Base-by-base conservation (phyloP, 2,113 vertebrate genomes). In the Cyprinodon brontotheroides region DNA sequence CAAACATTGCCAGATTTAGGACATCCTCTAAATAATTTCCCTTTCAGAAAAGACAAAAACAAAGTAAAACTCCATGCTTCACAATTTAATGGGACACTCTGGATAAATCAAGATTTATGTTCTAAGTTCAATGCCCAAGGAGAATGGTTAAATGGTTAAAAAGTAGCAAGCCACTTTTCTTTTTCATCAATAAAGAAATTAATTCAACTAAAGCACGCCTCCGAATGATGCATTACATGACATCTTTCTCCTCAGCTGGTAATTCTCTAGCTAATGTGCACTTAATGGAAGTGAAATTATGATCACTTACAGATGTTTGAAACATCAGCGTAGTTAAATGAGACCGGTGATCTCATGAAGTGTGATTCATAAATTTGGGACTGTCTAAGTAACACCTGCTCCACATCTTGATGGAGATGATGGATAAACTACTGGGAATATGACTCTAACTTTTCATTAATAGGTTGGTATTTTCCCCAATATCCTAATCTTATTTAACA, bases 231-330 rank as follows among this genome's bases (percentile, higher is more conserved):
- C 72, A 83, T 89, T 82, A 70, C 75, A 69, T 66, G 60, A 69
- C 78, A 67, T 73, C 38, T 71, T 43, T 74, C 80, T 15, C 67
- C 73, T 59, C 57, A 65, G 64, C 67, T 60, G 67, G 73, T 57
- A 61, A 72, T 74, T 65, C 77, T 72, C 74, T n/a, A 65, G 72
- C 77, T 89, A 89, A 91, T 82, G 84, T 79, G 74, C 50, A 76
- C 77, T 87, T 89, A 89, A 87, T 85, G 74, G 80, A 79, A 78
- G 79, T 81, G 63, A 81, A 88, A 86, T 87, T 81, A 79, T 78
- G 74, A 82, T 82, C 68, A 63, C 67, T 86, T 82, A 84, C 82
- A 87, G 87, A 82, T 86, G 86, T 88, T 88, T 80, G 74, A 75
- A 69, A 75, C 47, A 72, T 81, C 83, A 73, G 48, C 71, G 75